phyloP scores from a whole-genome alignment of 2,888 invertebrate species.

The Cremastobaeus sp. region DNA sequence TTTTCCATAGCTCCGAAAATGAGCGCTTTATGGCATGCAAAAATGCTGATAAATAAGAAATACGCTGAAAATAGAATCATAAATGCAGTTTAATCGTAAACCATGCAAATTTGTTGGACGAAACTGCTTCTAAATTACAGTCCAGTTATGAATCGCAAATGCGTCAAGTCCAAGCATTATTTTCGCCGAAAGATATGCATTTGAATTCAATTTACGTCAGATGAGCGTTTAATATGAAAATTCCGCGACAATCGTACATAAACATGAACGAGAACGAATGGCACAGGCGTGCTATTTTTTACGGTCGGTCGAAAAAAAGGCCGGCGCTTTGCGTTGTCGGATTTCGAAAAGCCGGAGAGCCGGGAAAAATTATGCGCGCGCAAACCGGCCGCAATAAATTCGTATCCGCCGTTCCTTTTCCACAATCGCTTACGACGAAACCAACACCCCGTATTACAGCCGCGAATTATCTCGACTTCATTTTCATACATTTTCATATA shows the following conservation, averaged over 20 bases:
- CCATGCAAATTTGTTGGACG: constrained; percentile 20
- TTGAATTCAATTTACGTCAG: constrained; percentile 35
- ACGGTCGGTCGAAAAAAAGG: constrained; percentile 2
- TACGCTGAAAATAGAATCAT: background rate
- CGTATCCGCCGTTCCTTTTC: constrained; percentile 13
- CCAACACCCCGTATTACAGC: constrained; percentile 40
- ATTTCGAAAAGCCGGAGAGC: constrained; percentile 15
- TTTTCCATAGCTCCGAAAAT: too few species aligned
- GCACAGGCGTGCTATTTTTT: constrained; percentile 10
- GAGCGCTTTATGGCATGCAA: too few species aligned
- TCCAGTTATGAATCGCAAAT: constrained; percentile 41
- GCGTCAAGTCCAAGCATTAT: constrained; percentile 34
- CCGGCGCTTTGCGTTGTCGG: constrained; percentile 20
- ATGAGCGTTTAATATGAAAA: constrained; percentile 37
- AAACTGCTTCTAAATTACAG: constrained; percentile 23
- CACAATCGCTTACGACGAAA: constrained; percentile 32
- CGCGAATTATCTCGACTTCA: constrained; percentile 53
- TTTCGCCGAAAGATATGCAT: constrained; percentile 40
- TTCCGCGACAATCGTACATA: constrained; percentile 35
- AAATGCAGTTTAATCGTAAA: constrained; percentile 6
- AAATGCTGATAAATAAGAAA: background rate
- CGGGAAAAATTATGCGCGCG: constrained; percentile 12
- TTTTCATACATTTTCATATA: constrained; percentile 60
- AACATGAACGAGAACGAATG: constrained; percentile 27
- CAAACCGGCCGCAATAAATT: constrained; percentile 29